Evolutionary conservation across 2,888 invertebrate genomes (phyloP).

Genomic region (Thymelicus sylvestris): DNA sequence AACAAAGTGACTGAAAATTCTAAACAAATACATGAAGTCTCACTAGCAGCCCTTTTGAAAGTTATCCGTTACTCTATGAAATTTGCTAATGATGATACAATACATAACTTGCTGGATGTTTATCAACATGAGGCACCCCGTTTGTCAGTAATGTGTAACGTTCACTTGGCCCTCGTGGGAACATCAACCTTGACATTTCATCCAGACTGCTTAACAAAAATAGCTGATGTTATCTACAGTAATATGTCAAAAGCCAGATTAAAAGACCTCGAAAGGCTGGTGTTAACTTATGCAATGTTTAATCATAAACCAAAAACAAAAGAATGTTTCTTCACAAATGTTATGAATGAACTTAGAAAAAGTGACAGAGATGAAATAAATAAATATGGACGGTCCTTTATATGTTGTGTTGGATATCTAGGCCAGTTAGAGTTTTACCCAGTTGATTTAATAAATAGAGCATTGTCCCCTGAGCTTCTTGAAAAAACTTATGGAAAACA

Average conservation of each 20-base stretch:
- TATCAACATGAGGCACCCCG: constrained; percentile 83
- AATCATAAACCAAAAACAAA: constrained; percentile 81
- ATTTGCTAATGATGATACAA: constrained; percentile 67
- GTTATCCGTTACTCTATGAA: constrained; percentile 85
- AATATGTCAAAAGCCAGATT: constrained; percentile 81
- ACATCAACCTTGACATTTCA: constrained; percentile 75
- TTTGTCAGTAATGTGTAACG: constrained; percentile 85
- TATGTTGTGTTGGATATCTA: constrained; percentile 86
- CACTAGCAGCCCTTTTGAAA: constrained; percentile 88
- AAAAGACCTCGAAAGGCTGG: constrained; percentile 91
- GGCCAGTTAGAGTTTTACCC: constrained; percentile 84
- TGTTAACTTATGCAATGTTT: constrained; percentile 86
- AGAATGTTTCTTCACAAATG: constrained; percentile 64
- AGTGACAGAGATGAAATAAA: constrained; percentile 81
- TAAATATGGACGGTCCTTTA: constrained; percentile 84
- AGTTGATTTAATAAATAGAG: constrained; percentile 83
- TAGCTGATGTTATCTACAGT: constrained; percentile 79
- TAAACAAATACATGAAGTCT: constrained; percentile 85
- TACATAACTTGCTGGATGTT: constrained; percentile 80
- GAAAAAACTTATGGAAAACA: constrained; percentile 81
- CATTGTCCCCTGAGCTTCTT: constrained; percentile 85
- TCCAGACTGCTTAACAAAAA: constrained; percentile 62
- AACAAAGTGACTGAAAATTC: constrained; percentile 77
- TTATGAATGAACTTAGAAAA: constrained; percentile 78
- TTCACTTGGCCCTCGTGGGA: constrained; percentile 87